Percentiles rank a stretch among this genome's conserved stretches.
Evolutionary conservation across 2,113 vertebrate genomes (phyloP).

Genomic region (Cynopterus brachyotis): DNA sequence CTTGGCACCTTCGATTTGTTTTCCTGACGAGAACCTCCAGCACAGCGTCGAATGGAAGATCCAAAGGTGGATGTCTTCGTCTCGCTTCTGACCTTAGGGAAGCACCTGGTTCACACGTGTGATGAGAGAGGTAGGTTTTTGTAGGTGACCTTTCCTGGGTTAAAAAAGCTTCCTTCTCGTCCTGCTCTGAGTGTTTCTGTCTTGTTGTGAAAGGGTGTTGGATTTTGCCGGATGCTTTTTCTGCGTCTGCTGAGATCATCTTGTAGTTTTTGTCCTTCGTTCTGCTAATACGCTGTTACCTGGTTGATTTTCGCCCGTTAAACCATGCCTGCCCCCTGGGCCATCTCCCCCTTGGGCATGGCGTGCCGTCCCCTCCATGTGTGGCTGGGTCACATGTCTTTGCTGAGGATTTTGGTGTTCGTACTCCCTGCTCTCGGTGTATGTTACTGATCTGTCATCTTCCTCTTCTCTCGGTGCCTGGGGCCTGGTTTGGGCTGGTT

Average conservation of each 20-base stretch:
- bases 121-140: background rate
- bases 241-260: background rate
- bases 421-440: background rate
- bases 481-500: background rate
- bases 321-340: conserved; percentile 24
- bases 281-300: background rate
- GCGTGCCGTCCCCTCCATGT: background rate
- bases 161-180: background rate
- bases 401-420: background rate
- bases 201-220: background rate
- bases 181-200: background rate
- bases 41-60: background rate
- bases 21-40: background rate
- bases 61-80: background rate
- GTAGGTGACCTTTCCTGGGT: background rate
- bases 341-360: background rate
- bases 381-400: background rate
- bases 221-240: background rate
- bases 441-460: background rate
- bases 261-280: background rate
- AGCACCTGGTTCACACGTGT: background rate
- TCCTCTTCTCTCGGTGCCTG: background rate
- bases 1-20: background rate
- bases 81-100: background rate
- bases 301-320: background rate